These are phyloP conservation scores for Trialeurodes vaporariorum DNA, from an alignment of 1,140 invertebrate genomes.

Conservation along the genomic window DNA sequence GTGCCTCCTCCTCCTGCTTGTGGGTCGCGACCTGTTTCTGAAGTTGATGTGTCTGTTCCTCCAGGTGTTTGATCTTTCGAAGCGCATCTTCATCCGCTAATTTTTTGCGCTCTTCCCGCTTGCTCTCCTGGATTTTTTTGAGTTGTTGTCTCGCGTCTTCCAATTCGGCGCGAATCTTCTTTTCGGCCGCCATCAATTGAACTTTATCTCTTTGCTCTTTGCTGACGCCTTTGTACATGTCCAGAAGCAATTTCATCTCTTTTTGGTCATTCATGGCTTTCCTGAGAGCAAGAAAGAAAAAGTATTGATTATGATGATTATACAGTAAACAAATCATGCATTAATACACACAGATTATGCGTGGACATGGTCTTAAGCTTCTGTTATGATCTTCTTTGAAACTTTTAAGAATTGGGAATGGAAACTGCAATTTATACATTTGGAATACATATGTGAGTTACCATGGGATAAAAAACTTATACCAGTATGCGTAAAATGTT, in stretches of 20 bases:
- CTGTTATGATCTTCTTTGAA: too few relatives aligned
- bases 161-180: slow-evolving; percentile 76
- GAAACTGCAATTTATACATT: too few relatives aligned
- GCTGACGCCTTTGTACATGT: slow-evolving; percentile 94
- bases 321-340: too few relatives aligned
- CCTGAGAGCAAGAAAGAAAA: slow-evolving; percentile 50
- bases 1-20: slow-evolving; percentile 92
- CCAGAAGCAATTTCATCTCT: slow-evolving; percentile 84
- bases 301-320: too few relatives aligned
- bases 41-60: slow-evolving; percentile 76
- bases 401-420: too few relatives aligned
- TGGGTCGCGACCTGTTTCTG: slow-evolving; percentile 73
- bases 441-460: too few relatives aligned
- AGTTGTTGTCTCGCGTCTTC: slow-evolving; percentile 77
- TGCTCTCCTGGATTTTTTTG: slow-evolving; percentile 79
- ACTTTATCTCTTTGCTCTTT: slow-evolving; percentile 95
- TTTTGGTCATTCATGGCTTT: slow-evolving; percentile 86
- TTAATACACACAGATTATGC: too few relatives aligned
- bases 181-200: slow-evolving; percentile 88
- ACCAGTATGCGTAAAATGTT: too few relatives aligned
- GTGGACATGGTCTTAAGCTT: too few relatives aligned
- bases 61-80: slow-evolving; percentile 86
- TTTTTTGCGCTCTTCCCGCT: slow-evolving; percentile 83
- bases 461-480: too few relatives aligned
- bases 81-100: slow-evolving; percentile 90